Conservation (phyloP, 2,797 vertebrate genomes). For the Phaenicophaeus curvirostris region DNA sequence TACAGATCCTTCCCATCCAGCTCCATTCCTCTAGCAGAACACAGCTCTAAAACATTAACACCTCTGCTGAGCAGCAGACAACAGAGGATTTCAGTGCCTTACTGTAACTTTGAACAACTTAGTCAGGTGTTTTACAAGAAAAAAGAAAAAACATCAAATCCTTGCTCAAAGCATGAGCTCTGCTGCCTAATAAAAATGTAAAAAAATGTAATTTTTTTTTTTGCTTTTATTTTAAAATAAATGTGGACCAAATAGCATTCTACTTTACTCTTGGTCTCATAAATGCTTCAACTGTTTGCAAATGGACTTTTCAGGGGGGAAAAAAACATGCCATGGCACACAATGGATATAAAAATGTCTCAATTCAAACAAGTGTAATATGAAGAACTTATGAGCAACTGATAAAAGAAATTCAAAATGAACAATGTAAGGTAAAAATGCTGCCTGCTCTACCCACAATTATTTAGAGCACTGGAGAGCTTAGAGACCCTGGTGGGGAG, state of each 20-base stretch:
- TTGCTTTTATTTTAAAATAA: background rate
- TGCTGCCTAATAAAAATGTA: background rate
- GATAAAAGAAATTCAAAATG: background rate
- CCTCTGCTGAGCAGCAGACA: background rate
- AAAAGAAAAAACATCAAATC: background rate
- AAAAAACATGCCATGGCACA: background rate
- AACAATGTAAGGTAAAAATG: background rate
- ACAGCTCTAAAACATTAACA: background rate
- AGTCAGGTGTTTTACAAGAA: background rate
- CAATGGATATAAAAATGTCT: background rate
- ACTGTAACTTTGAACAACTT: background rate
- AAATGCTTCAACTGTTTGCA: background rate
- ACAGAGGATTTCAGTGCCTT: background rate
- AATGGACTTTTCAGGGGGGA: background rate
- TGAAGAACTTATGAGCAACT: background rate
- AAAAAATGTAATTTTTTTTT: background rate
- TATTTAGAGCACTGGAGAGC: background rate
- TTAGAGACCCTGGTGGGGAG: background rate
- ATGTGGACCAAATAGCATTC: background rate
- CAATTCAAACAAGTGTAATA: background rate
- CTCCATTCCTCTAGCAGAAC: background rate
- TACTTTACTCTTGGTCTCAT: background rate
- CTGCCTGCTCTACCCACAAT: background rate
- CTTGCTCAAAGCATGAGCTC: background rate
- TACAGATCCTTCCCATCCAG: background rate